Evolutionary conservation across 2,797 vertebrate genomes (phyloP).

Genomic region (Steatocranus sp.): DNA sequence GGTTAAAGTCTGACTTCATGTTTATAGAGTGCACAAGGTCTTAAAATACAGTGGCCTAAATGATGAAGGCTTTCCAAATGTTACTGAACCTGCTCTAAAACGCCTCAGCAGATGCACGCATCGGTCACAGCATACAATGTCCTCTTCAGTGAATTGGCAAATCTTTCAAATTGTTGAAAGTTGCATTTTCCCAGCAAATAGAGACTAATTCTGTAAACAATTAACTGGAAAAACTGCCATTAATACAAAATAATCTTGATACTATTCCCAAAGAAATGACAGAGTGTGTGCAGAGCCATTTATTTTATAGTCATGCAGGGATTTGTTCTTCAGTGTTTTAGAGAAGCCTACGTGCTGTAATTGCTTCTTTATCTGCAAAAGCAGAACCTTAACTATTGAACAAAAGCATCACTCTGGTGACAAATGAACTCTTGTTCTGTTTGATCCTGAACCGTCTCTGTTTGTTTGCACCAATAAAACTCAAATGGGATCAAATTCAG

Average conservation of each 20-base stretch:
- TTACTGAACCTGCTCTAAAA: background rate
- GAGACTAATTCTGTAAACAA: background rate
- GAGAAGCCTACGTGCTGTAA: background rate
- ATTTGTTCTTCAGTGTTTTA: background rate
- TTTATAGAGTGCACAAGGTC: background rate
- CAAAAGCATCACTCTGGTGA: background rate
- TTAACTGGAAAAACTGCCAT: background rate
- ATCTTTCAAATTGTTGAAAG: background rate
- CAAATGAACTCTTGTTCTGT: background rate
- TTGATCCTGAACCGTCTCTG: accelerated
- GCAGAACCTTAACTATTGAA: background rate
- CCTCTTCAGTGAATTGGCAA: background rate
- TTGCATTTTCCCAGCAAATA: accelerated
- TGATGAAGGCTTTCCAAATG: background rate
- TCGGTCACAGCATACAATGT: accelerated
- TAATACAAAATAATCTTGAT: background rate
- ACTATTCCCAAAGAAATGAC: background rate
- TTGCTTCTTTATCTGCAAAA: background rate
- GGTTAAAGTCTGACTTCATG: background rate
- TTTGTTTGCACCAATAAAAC: background rate
- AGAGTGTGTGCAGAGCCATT: background rate
- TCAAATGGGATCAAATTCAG: background rate
- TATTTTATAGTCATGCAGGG: background rate
- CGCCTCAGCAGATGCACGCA: background rate
- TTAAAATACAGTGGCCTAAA: background rate